These are phyloP conservation scores for Scopus umbretta DNA, from an alignment of 2,113 vertebrate genomes.

Conservation along the genomic window DNA sequence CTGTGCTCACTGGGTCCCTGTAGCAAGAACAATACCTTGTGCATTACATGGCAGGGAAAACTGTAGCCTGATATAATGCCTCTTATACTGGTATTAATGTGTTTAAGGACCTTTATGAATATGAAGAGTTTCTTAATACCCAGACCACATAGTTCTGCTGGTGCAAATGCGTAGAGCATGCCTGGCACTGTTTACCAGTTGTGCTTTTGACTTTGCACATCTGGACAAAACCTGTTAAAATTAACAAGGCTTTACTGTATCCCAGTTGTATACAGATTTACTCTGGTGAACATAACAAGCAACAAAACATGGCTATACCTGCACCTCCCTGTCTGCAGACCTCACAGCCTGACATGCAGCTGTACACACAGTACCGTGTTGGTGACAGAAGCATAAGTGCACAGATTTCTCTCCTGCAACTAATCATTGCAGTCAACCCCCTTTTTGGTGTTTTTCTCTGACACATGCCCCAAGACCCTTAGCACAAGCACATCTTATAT, in stretches of 20 bases:
- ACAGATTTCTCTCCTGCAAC: neutral
- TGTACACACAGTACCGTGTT: fast-evolving
- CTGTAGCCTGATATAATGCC: neutral
- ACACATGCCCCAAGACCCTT: fast-evolving
- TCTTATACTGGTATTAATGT: neutral
- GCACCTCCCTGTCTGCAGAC: neutral
- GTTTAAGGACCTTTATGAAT: neutral
- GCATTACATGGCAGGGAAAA: neutral
- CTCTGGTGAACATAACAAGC: neutral
- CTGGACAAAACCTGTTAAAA: neutral
- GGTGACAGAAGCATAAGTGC: neutral
- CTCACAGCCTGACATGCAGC: neutral
- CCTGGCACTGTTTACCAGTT: neutral
- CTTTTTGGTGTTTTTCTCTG: neutral
- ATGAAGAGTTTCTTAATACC: neutral
- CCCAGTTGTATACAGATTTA: neutral
- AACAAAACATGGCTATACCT: neutral
- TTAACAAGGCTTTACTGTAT: neutral
- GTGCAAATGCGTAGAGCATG: neutral
- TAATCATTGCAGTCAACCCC: neutral
- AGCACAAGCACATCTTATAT: neutral
- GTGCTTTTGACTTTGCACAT: neutral
- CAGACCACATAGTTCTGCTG: neutral
- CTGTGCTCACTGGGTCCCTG: neutral
- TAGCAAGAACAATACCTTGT: neutral